phyloP scores from a whole-genome alignment of 2,888 invertebrate species.

The Gonocerus acuteangulatus region DNA sequence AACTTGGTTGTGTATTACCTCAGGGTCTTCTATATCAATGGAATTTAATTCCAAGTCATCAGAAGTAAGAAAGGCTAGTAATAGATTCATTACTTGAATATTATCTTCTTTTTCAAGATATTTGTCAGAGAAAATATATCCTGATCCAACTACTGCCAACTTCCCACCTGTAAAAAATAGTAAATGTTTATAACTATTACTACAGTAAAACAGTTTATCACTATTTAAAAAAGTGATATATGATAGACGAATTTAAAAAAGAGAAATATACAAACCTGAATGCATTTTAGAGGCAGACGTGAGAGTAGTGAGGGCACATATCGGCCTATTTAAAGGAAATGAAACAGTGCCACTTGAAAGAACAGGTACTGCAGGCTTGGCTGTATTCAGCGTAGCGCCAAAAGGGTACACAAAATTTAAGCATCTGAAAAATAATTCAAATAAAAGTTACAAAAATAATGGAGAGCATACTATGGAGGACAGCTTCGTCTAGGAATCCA shows the following conservation, averaged over 20 bases:
- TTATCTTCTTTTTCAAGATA: slow-evolving; percentile 93
- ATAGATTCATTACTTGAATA: slow-evolving; percentile 75
- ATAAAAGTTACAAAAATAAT: slow-evolving; percentile 4
- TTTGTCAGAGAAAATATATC: slow-evolving; percentile 83
- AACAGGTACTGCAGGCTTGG: slow-evolving; percentile 78
- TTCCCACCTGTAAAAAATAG: slow-evolving; percentile 54
- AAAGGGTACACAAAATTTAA: slow-evolving; percentile 86
- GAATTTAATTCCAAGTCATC: slow-evolving; percentile 61
- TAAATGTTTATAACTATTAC: not conserved
- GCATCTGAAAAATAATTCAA: slow-evolving; percentile 42
- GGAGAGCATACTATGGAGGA: too few species aligned
- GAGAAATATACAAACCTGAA: too few species aligned
- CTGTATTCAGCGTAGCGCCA: slow-evolving; percentile 89
- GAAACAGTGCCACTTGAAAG: slow-evolving; percentile 88
- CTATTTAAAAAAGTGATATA: too few species aligned
- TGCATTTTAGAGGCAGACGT: slow-evolving; percentile 33
- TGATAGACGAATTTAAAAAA: too few species aligned
- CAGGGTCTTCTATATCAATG: slow-evolving; percentile 88
- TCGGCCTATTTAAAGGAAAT: slow-evolving; percentile 87
- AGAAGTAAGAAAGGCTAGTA: slow-evolving; percentile 70
- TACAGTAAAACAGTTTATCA: not conserved
- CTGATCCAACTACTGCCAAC: slow-evolving; percentile 84
- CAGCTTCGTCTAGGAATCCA: too few species aligned
- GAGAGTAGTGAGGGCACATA: slow-evolving; percentile 58
- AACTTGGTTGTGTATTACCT: slow-evolving; percentile 65